A percentile compares a stretch with the other conserved stretches of the same genome.
Conservation (phyloP, 92 coral and sea anemone species). For the Montipora capitata region DNA sequence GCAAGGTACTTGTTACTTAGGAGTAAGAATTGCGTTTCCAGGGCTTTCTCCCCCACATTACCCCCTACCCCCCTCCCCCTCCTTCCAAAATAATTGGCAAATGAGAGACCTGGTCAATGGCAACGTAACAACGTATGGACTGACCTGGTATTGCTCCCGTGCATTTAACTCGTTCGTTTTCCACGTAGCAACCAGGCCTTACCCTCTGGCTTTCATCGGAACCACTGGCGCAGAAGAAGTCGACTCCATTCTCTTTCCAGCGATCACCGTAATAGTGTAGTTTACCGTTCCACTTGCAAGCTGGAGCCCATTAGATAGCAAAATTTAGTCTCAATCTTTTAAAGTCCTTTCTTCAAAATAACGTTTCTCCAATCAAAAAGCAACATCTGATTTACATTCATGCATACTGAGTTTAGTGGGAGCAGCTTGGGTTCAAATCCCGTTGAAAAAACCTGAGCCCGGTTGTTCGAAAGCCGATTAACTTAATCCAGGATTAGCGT, state of each 20-base stretch:
- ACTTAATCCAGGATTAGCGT: no score
- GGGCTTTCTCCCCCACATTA: no score
- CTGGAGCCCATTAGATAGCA: background rate
- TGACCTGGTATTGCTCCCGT: slow-evolving; percentile 51
- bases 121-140: background rate
- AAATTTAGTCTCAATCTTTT: background rate
- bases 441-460: no score
- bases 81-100: background rate
- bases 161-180: background rate
- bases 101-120: slow-evolving; percentile 13
- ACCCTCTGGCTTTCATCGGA: background rate
- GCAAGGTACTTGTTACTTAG: no score
- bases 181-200: slow-evolving; percentile 55
- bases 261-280: slow-evolving; percentile 36
- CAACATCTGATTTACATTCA: no score
- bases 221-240: slow-evolving; percentile 39
- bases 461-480: no score
- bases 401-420: no score
- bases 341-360: no score
- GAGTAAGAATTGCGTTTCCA: no score
- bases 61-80: background rate
- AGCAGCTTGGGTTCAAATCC: no score
- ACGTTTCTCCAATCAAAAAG: no score
- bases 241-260: slow-evolving; percentile 55
- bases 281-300: slow-evolving; percentile 46